Percentiles rank a stretch among this genome's conserved stretches.
Evolutionary conservation across 2,113 vertebrate species (phyloP).

Genomic region (Crypturellus undulatus): DNA sequence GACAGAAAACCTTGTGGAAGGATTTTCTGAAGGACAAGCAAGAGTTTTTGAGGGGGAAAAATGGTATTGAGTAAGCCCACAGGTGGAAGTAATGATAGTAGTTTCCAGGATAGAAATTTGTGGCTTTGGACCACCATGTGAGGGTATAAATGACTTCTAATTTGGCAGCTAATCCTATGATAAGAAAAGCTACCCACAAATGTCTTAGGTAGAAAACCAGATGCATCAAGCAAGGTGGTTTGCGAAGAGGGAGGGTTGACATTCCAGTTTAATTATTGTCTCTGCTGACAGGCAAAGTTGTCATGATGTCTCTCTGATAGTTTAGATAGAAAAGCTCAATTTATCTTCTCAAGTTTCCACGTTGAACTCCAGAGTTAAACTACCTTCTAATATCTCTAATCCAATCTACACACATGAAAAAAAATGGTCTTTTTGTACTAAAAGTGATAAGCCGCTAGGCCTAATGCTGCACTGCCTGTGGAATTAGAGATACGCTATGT

Average conservation of each 20-base stretch:
- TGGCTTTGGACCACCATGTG: neutral
- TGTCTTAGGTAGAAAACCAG: neutral
- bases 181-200: neutral
- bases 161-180: neutral
- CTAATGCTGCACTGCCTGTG: fast-evolving
- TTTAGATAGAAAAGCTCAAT: neutral
- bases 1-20: neutral
- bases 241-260: neutral
- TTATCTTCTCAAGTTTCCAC: neutral
- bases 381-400: neutral
- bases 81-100: neutral
- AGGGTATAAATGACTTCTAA: neutral
- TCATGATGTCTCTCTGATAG: neutral
- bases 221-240: neutral
- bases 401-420: neutral
- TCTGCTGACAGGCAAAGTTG: neutral
- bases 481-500: neutral
- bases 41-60: neutral
- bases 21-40: neutral
- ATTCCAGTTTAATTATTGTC: neutral
- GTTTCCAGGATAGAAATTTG: neutral
- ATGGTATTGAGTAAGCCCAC: neutral
- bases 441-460: neutral
- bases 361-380: neutral
- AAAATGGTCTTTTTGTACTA: neutral